Percentiles rank a stretch among this genome's conserved stretches.
Conservation (phyloP, 2,888 invertebrate species). For the Epiblema foenella region DNA sequence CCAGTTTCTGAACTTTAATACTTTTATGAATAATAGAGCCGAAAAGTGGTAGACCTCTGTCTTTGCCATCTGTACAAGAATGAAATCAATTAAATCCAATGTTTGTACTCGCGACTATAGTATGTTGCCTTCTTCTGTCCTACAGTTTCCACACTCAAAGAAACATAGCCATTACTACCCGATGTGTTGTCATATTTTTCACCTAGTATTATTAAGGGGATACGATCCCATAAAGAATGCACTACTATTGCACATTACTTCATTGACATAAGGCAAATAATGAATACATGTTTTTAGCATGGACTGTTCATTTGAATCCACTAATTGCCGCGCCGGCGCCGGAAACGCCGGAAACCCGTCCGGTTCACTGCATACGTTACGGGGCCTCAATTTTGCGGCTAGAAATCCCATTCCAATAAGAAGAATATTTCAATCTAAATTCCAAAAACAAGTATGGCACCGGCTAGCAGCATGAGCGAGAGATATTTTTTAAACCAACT, state of each 20-base stretch:
- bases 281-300: not conserved
- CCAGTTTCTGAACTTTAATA: no score
- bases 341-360: not conserved
- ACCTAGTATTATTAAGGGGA: not conserved
- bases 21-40: no score
- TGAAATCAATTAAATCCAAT: no score
- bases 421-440: no score
- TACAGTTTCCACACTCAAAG: no score
- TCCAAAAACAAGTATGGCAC: not conserved
- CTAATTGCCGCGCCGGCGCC: slow-evolving; percentile 2
- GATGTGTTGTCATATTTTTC: no score
- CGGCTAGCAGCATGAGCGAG: not conserved
- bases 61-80: no score
- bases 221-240: not conserved
- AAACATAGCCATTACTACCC: no score
- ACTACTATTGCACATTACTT: not conserved
- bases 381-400: not conserved
- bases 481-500: not conserved
- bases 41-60: no score
- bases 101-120: no score
- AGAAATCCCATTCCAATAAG: not conserved
- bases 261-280: not conserved
- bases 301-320: not conserved
- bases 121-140: no score
- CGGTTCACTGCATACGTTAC: not conserved